Evolutionary conservation across 1,140 invertebrate species (phyloP), one percentile per base, ranked within the genome.

Genomic region (Drosophila ficusphila): DNA sequence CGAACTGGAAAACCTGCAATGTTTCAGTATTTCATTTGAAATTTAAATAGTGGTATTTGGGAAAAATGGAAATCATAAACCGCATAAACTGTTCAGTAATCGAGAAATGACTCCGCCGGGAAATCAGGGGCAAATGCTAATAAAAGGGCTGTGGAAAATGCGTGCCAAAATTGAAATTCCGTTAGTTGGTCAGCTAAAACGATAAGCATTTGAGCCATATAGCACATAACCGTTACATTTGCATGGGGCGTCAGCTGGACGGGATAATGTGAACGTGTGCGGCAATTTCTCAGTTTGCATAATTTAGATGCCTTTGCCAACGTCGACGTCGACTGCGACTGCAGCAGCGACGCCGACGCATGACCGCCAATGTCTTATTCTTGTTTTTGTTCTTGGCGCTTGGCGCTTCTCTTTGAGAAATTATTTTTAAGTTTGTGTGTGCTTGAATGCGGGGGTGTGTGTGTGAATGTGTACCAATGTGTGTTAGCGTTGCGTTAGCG

Each of bases 371-470:
- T 78, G 79, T 72, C 73, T 61, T 79, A 25, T 67, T 33, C 42
- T 65, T 58, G 56, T 71, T 74, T 64, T 60, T 47, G 31, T 54
- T 53, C 78, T 38, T 49, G 31, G 57, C 27, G 44, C 78, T 38
- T 49, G 31, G 57, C 27, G 44, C 25, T 78, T 69, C 68, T 73
- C 69, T 83, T 82, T 86, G 82, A 58, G 72, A 86, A 86, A 86
- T 86, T 86, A 81, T 86, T 86, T 86, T 86, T 88, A 86, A 81
- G 74, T 85, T 79, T 86, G 81, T 86, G 71, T 58, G 64, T 67
- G 61, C 48, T 73, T 52, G 54, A 46, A 51, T 54, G 60, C 31
- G 57, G 51, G 56, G 27, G 34, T 25, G 49, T 52, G 52, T 21
- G 57, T 12, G 53, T 21, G 33, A n/a, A n/a, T 52, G 54, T 60